Evolutionary conservation across 1,140 invertebrate genomes (phyloP), one percentile per base, ranked within the genome.

Genomic region (Brachionus sp.): DNA sequence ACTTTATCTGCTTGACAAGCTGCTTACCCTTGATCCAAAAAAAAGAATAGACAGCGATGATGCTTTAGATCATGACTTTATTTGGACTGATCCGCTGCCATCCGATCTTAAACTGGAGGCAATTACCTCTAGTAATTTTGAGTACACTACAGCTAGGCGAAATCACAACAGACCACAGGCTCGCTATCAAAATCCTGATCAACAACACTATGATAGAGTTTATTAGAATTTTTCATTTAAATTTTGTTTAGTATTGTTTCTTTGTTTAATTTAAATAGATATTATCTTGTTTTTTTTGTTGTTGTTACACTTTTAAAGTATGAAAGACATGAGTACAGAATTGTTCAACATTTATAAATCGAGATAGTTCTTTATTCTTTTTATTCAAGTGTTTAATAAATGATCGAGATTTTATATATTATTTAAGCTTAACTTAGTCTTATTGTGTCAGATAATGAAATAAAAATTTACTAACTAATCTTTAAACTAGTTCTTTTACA

Each of bases 51-150:
- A 98, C 88, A 93, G 95, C 0, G 96, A 98, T 86, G 93, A 93
- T 1, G 96, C 96, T 0, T 87, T 99, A 1, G 97, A 98, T 90
- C 96, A 98, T 86, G 95, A 98, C 86, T 98, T 98, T 88, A 99
- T 98, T 88, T 98, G 95, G 95, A 95, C 93, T 1, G 95, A 97
- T 87, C 97, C 97, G 5, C 94, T 96, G 93, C 95, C 96, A 0
- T 84, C 82, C n/a, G 95, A 97, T 86, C 89, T 98, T 16, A 83
- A 70, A 46, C 42, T 80, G 1, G 77, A 80, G 9, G 35, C 23
- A 25, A 16, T 80, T 5, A 57, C 50, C 13, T 62, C 77, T 7
- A 80, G 77, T 44, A 80, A 57, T 23, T 80, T 80, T 33, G 77
- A 80, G 50, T 80, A 80, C 39, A 80, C 77, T 23, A 29, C 77